Conservation (phyloP, 2,113 vertebrate species). For the Rhizomys pruinosus region DNA sequence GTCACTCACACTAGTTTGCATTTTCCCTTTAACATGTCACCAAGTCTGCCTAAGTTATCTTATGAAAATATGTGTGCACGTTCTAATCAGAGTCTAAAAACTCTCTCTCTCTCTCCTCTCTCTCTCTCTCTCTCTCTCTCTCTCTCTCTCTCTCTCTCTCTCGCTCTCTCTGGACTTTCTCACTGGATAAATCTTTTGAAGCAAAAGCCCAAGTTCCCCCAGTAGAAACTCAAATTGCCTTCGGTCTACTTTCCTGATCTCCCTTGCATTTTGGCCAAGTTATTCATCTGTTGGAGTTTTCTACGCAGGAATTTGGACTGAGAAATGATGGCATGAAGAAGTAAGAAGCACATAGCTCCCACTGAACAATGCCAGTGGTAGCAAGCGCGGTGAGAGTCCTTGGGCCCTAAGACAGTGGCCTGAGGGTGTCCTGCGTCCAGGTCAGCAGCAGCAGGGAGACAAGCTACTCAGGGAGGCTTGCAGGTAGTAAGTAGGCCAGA, state of each 20-base stretch:
- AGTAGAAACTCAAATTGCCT: background rate
- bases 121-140: background rate
- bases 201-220: background rate
- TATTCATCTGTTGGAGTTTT: too few relatives aligned
- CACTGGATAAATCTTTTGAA: background rate
- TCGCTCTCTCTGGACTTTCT: background rate
- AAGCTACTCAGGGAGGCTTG: background rate
- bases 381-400: background rate
- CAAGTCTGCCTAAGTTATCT: background rate
- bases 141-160: background rate
- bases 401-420: background rate
- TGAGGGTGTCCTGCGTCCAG: background rate
- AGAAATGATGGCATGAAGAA: background rate
- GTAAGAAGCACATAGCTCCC: background rate
- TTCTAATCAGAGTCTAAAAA: background rate
- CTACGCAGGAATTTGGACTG: background rate
- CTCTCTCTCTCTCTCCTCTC: background rate
- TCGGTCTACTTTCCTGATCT: background rate
- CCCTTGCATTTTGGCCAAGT: background rate
- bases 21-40: background rate
- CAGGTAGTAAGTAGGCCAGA: rapidly evolving
- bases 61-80: background rate
- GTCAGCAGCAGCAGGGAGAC: background rate
- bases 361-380: background rate
- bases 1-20: background rate